A percentile compares a stretch with the other conserved stretches of the same genome.
Conservation (phyloP, 2,797 vertebrate species). For the Vultur gryphus region DNA sequence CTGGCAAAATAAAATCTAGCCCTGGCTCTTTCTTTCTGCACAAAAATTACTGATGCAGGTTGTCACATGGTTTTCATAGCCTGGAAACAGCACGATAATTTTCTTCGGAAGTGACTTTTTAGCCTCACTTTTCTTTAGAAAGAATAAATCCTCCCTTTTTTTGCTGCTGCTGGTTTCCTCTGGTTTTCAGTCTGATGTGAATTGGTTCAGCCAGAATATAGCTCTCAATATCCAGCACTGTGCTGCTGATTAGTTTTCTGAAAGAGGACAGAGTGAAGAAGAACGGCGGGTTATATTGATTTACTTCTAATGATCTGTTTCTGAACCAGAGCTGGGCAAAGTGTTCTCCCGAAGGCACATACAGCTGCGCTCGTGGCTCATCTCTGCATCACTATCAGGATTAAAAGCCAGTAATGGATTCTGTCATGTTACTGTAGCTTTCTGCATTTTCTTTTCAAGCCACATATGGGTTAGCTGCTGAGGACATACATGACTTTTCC, state of each 20-base stretch:
- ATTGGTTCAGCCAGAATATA: background rate
- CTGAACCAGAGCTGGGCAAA: constrained; percentile 3
- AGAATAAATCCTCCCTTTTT: background rate
- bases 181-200: background rate
- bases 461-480: background rate
- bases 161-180: background rate
- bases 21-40: background rate
- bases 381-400: background rate
- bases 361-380: background rate
- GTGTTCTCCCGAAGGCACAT: background rate
- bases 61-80: background rate
- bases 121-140: background rate
- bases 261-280: constrained; percentile 29
- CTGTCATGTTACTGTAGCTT: background rate
- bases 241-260: constrained; percentile 42
- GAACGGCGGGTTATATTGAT: constrained; percentile 48
- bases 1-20: background rate
- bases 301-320: constrained; percentile 53
- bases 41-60: background rate
- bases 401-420: constrained; percentile 38
- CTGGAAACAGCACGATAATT: background rate
- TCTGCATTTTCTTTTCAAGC: background rate
- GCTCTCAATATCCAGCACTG: background rate
- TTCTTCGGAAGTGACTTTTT: background rate
- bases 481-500: background rate